Evolutionary conservation across 2,113 vertebrate species (phyloP), one percentile per base, ranked within the genome.

Genomic region (Peromyscus californicus): DNA sequence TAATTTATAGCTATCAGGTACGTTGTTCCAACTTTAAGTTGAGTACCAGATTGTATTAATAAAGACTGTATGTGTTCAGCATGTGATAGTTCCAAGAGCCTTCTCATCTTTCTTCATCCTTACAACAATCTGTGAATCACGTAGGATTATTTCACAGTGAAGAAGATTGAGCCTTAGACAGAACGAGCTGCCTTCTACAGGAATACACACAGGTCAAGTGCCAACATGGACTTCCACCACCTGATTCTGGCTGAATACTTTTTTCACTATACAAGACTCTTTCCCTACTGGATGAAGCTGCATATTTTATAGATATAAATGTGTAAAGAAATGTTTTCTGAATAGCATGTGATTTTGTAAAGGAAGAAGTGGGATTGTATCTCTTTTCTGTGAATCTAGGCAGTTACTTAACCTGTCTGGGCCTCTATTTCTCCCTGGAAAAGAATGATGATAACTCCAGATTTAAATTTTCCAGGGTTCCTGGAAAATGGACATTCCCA

Each of bases 21-120:
- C 72, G 51, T 78, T 75, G 57, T 93, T 90, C 1, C 72, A 61
- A 91, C 90, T 95, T 93, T 96, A 93, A 78, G 24, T 85, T 93
- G 91, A 93, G 74, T 91, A 90, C 9, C 31, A 94, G 59, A 36
- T 29, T 92, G 11, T 42, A 26, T 83, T 76, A 94, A 94, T 92
- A 94, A 95, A 91, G 72, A 16, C 17, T 89, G 12, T 21, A 33
- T 29, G 61, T 78, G 24, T 83, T 85, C 16, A 85, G 69, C 19
- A 93, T 10, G 33, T 48, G 59, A 93, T 1, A 87, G 78, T 75
- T 61, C 78, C 24, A 70, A 92, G 74, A 86, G 69, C 0, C 31
- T 80, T 63, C 36, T 70, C 36, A 29, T 74, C 21, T 90, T 83
- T 78, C 89, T 94, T 82, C 48, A 57, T 83, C 78, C 36, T 57